Evolutionary conservation across 2,888 invertebrate species (phyloP).

Genomic region (Campopleginae sp.): DNA sequence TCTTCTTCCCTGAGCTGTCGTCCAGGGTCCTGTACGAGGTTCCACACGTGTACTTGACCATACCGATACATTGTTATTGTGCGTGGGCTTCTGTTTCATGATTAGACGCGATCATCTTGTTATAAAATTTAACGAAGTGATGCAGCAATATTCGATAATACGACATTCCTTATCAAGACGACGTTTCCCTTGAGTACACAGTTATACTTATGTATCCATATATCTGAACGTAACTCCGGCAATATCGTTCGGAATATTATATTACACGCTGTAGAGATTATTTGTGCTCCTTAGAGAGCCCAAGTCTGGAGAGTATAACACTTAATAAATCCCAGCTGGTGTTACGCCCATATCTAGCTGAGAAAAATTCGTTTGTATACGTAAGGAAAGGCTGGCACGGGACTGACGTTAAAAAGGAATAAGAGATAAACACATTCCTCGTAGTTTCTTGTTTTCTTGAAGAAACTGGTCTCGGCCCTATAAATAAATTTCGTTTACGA

Average conservation of each 20-base stretch:
- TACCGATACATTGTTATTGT: neutral
- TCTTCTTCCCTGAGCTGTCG: neutral
- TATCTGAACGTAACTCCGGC: conserved; percentile 10
- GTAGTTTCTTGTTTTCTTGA: neutral
- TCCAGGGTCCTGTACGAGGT: too few relatives aligned
- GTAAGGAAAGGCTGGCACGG: neutral
- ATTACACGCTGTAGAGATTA: conserved; percentile 43
- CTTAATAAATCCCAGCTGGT: conserved; percentile 53
- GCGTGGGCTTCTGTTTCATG: conserved; percentile 31
- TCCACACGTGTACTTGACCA: neutral
- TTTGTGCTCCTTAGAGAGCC: conserved; percentile 25
- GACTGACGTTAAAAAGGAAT: neutral
- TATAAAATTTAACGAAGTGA: conserved; percentile 36
- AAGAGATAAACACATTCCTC: conserved; percentile 23
- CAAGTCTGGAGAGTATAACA: conserved; percentile 49
- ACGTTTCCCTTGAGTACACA: conserved; percentile 29
- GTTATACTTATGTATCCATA: conserved; percentile 11
- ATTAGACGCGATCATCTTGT: conserved; percentile 1
- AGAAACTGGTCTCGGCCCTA: neutral
- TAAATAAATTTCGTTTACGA: conserved; percentile 5
- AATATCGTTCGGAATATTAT: conserved; percentile 20
- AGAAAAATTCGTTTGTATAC: neutral
- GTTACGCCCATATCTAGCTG: conserved; percentile 51
- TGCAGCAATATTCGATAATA: conserved; percentile 46
- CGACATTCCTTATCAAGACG: conserved; percentile 47